These are phyloP conservation scores for Spondyliosoma cantharus DNA, from an alignment of 2,797 vertebrate species.

Conservation along the genomic window DNA sequence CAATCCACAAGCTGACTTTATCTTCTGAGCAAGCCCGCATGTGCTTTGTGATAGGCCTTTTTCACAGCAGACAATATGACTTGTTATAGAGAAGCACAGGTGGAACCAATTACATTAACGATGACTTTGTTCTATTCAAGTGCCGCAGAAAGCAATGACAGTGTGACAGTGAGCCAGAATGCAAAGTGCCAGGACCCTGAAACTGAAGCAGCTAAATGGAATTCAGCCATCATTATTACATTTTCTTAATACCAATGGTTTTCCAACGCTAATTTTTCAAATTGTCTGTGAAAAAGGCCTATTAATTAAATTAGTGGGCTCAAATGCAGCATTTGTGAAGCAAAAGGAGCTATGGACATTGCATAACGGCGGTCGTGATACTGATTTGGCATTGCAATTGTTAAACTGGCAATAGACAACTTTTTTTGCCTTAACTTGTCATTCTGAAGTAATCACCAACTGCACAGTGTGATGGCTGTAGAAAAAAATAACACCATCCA, in stretches of 20 bases:
- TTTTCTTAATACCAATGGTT: neutral
- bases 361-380: neutral
- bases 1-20: neutral
- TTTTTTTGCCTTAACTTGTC: no score
- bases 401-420: no score
- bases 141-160: neutral
- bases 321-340: neutral
- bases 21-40: neutral
- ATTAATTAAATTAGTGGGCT: neutral
- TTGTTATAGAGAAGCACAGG: conserved; percentile 9
- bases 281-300: neutral
- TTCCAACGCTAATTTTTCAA: neutral
- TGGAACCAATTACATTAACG: neutral
- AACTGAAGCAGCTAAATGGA: conserved; percentile 8
- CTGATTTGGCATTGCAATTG: neutral
- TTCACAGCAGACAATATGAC: conserved; percentile 5
- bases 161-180: neutral
- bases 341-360: neutral
- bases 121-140: conserved; percentile 4
- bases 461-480: no score
- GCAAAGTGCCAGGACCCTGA: neutral
- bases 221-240: neutral
- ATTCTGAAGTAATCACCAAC: no score
- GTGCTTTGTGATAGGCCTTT: neutral
- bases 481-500: no score